Evolutionary conservation across 92 coral and sea anemone genomes (phyloP).

Genomic region (Hydrozoanthus gracilis): DNA sequence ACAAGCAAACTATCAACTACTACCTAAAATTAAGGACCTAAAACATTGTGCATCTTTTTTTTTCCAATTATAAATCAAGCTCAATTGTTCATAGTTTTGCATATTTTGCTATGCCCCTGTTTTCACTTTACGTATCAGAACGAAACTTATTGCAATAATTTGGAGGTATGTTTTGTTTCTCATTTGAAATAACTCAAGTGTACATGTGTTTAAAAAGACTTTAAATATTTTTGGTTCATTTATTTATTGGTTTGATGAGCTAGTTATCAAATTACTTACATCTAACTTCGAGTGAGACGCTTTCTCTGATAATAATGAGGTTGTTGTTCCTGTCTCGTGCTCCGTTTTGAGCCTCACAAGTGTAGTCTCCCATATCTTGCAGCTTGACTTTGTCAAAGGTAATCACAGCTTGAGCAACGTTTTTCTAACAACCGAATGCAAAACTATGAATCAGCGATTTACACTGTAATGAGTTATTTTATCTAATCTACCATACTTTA

Average conservation of each 20-base stretch:
- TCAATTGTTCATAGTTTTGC: background rate
- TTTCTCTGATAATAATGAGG: background rate
- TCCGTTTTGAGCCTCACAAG: constrained; percentile 12
- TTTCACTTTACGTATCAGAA: background rate
- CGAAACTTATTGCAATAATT: background rate
- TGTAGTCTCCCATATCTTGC: constrained; percentile 23
- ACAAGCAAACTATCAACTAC: background rate
- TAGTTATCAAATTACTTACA: constrained; percentile 3
- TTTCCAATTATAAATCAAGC: background rate
- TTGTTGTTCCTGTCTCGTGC: constrained; percentile 14
- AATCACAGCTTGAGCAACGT: constrained; percentile 22
- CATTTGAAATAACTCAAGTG: background rate
- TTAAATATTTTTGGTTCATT: background rate
- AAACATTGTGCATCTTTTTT: background rate
- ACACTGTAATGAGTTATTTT: too few species aligned
- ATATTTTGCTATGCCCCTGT: background rate
- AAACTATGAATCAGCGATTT: too few species aligned
- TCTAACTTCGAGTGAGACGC: background rate
- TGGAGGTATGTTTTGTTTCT: background rate
- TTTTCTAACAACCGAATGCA: background rate
- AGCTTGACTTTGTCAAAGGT: background rate
- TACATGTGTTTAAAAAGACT: background rate
- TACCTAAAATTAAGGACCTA: background rate
- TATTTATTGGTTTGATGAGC: background rate
- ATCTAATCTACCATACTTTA: too few species aligned